Conservation (phyloP, 37 sponge, comb jelly and placozoan species). For the Halisarca cf. caerulea region DNA sequence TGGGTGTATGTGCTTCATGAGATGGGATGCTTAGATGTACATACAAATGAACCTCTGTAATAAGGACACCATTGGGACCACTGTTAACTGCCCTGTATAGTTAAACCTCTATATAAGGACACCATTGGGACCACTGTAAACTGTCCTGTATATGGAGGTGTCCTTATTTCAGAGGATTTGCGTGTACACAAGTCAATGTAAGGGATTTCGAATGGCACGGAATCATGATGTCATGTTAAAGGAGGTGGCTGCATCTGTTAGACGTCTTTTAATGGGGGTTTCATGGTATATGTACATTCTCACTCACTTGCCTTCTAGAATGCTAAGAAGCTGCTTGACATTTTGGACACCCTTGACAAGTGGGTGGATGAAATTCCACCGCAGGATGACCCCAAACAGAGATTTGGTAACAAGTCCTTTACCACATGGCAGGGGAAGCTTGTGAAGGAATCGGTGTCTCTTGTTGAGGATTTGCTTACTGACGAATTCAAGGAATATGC, state of each 20-base stretch:
- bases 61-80: too few species aligned
- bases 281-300: constrained; percentile 1
- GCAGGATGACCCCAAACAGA: constrained; percentile 70
- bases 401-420: constrained; percentile 96
- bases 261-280: neutral
- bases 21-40: neutral
- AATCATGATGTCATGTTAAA: too few species aligned
- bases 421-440: constrained; percentile 73
- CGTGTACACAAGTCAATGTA: too few species aligned
- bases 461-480: neutral
- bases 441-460: neutral
- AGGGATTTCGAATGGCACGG: too few species aligned
- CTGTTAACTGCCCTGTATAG: too few species aligned
- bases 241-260: too few species aligned
- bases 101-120: too few species aligned
- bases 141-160: too few species aligned
- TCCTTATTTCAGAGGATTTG: too few species aligned
- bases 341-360: constrained; percentile 50
- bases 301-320: neutral
- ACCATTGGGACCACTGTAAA: too few species aligned
- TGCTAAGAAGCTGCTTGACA: constrained; percentile 19
- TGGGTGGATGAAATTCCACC: constrained; percentile 87
- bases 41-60: too few species aligned
- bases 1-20: neutral
- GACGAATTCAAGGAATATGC: constrained; percentile 2